Percentiles rank a stretch among this genome's conserved stretches.
Evolutionary conservation across 1,140 invertebrate species (phyloP).

Genomic region (Drosophila parvula): DNA sequence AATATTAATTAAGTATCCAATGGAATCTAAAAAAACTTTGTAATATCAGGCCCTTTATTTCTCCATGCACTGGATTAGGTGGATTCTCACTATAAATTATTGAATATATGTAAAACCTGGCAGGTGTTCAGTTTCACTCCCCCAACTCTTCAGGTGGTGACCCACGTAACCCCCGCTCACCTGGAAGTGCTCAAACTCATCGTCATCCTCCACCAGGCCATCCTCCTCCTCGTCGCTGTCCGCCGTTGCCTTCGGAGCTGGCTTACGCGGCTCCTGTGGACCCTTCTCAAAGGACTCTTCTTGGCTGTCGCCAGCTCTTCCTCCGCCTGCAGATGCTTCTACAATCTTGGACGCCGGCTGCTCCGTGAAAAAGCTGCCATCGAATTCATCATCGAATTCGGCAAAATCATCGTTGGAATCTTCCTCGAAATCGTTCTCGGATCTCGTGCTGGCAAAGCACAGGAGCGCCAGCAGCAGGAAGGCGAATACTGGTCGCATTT

Average conservation of each 20-base stretch:
- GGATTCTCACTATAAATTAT: background rate
- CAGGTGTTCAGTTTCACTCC: background rate
- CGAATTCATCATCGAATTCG: conserved; percentile 97
- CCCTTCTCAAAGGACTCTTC: conserved; percentile 22
- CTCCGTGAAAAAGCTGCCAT: conserved; percentile 85
- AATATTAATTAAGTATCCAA: conserved; percentile 3
- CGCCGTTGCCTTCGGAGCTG: conserved; percentile 10
- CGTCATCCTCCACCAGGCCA: conserved; percentile 86
- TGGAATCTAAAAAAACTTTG: background rate
- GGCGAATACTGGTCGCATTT: conserved; percentile 68
- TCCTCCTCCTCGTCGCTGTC: conserved; percentile 76
- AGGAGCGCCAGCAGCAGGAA: conserved; percentile 64
- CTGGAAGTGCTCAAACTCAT: conserved; percentile 95
- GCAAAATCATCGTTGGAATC: conserved; percentile 93
- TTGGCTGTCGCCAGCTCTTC: conserved; percentile 8
- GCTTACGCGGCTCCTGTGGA: conserved; percentile 21
- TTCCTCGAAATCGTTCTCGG: conserved; percentile 50
- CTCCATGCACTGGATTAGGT: background rate
- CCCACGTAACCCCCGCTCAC: conserved; percentile 14
- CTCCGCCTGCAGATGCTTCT: conserved; percentile 30
- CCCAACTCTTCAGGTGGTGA: background rate
- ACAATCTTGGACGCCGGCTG: conserved; percentile 57
- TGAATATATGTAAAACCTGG: background rate
- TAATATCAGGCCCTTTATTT: background rate
- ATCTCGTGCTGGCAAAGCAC: conserved; percentile 51